Percentiles rank a stretch among this genome's conserved stretches.
Evolutionary conservation across 2,797 vertebrate genomes (phyloP).

Genomic region (Emys orbicularis): DNA sequence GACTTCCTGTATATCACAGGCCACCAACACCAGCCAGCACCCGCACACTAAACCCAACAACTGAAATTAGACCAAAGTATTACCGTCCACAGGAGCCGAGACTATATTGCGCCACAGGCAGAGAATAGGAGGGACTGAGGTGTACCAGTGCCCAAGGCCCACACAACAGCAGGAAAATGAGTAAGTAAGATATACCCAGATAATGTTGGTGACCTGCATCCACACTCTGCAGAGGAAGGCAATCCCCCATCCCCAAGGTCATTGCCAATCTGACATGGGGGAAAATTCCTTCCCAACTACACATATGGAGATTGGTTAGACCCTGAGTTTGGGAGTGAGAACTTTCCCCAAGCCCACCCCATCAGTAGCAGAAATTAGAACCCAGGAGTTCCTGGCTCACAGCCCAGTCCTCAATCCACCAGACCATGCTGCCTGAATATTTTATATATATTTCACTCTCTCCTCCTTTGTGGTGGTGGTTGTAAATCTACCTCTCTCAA

Average conservation of each 20-base stretch:
- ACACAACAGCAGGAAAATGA: not conserved
- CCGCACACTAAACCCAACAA: not conserved
- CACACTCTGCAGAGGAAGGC: not conserved
- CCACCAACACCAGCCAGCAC: not conserved
- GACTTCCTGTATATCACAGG: not conserved
- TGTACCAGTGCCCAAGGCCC: not conserved
- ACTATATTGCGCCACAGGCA: not conserved
- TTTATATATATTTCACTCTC: slow-evolving; percentile 40
- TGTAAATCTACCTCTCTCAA: slow-evolving; percentile 65
- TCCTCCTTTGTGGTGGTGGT: not conserved
- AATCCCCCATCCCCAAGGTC: not conserved
- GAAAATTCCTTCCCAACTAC: not conserved
- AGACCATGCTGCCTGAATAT: not conserved
- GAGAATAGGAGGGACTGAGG: not conserved
- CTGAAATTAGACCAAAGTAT: not conserved
- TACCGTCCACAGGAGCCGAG: not conserved
- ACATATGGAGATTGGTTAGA: not conserved
- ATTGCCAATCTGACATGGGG: not conserved
- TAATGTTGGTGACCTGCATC: not conserved
- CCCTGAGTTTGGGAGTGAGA: not conserved
- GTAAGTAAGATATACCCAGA: not conserved
- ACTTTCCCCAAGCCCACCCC: not conserved
- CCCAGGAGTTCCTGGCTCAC: rapidly evolving
- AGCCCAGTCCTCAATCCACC: not conserved
- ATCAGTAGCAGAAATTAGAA: rapidly evolving